A percentile compares a stretch with the other conserved stretches of the same genome.
These are phyloP conservation scores for Apodemus speciosus DNA, from an alignment of 2,113 vertebrate genomes.

Conservation along the genomic window DNA sequence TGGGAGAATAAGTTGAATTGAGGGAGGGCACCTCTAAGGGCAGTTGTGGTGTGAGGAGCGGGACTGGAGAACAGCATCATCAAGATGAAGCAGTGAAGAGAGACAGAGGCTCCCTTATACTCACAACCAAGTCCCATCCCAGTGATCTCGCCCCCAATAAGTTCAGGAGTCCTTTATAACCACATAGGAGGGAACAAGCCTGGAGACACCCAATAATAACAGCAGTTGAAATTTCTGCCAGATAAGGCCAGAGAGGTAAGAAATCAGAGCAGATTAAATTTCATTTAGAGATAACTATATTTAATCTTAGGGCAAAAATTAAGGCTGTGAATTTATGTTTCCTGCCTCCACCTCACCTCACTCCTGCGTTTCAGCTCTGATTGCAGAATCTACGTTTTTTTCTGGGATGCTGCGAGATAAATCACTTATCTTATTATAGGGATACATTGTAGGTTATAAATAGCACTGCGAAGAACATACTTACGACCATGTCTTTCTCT, in stretches of 20 bases:
- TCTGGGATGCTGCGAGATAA: conserved; percentile 43
- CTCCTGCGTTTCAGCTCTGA: conserved; percentile 60
- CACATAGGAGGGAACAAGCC: background rate
- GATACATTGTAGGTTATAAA: conserved; percentile 60
- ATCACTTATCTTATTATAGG: conserved; percentile 57
- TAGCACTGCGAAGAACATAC: conserved; percentile 56
- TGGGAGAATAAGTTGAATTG: background rate
- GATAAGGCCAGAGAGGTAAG: conserved; percentile 21
- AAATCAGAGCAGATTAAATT: conserved; percentile 57
- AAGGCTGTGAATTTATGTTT: conserved; percentile 66
- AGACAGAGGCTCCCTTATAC: background rate
- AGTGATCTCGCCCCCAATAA: background rate
- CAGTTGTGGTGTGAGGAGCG: background rate
- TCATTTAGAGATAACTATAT: conserved; percentile 58
- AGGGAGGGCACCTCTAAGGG: background rate
- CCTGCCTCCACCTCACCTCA: conserved; percentile 15
- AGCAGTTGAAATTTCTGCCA: conserved; percentile 43
- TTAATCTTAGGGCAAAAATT: conserved; percentile 59
- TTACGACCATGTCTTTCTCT: conserved; percentile 54
- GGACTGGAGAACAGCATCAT: background rate
- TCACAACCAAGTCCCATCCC: background rate
- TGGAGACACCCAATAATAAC: background rate
- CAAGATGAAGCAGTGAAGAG: background rate
- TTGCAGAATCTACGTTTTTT: conserved; percentile 70
- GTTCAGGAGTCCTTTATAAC: conserved; percentile 12